Conservation (phyloP, 37 sponge, comb jelly and placozoan species). For the Beroe ovata region DNA sequence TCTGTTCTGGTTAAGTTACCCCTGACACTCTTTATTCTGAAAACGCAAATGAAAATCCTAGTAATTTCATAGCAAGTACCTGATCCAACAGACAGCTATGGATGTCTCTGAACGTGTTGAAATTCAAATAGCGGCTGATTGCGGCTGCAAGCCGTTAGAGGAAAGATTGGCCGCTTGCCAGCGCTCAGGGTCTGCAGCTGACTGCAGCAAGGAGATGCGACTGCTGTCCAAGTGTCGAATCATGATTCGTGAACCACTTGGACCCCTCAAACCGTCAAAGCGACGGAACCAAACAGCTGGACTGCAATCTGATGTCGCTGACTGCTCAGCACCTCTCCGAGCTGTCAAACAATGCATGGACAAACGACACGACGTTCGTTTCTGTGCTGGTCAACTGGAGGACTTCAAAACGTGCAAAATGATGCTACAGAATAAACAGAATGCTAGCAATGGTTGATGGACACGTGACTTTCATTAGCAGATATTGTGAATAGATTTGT, state of each 20-base stretch:
- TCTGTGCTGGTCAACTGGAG: background rate
- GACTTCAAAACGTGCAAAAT: conserved; percentile 46
- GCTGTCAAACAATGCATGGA: background rate
- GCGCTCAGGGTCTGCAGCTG: background rate
- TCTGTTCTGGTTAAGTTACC: background rate
- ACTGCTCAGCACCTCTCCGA: background rate
- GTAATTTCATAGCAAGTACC: too few species aligned
- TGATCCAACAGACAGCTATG: too few species aligned
- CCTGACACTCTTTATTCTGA: background rate
- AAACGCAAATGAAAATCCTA: too few species aligned
- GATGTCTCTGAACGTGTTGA: background rate
- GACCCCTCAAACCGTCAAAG: background rate
- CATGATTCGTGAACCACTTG: background rate
- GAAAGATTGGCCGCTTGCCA: background rate
- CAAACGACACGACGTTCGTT: background rate
- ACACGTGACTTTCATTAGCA: too few species aligned
- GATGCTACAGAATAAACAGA: conserved; percentile 10
- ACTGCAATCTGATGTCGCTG: background rate
- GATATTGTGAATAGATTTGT: too few species aligned
- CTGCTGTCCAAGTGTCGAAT: background rate
- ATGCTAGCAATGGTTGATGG: too few species aligned
- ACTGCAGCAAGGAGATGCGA: background rate
- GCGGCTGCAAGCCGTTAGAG: conserved; percentile 4
- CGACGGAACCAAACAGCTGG: background rate
- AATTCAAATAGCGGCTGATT: background rate